phyloP scores from a whole-genome alignment of 2,113 vertebrate species.

The Ranitomeya imitator region DNA sequence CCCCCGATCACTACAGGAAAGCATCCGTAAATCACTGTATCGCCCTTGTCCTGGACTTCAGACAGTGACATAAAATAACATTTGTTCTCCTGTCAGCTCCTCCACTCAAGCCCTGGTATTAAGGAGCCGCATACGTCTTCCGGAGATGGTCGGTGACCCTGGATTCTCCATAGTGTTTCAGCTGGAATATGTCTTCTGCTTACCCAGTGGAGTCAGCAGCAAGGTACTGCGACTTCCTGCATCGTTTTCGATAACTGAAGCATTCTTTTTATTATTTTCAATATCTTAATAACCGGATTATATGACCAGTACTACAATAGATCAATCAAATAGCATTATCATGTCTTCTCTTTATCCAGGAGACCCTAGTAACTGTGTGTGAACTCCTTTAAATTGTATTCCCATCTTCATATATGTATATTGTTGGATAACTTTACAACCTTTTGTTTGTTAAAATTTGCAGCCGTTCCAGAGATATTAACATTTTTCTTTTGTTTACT shows the following conservation, averaged over 20 bases:
- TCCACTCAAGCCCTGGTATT: constrained; percentile 73
- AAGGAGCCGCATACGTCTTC: constrained; percentile 85
- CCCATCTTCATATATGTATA: no score
- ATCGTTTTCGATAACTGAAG: background rate
- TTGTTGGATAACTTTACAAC: no score
- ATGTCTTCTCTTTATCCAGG: no score
- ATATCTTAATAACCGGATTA: no score
- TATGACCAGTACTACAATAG: no score
- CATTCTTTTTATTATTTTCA: background rate
- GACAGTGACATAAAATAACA: background rate
- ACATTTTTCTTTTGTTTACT: no score
- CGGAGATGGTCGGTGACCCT: constrained; percentile 77
- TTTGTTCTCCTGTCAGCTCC: constrained; percentile 59
- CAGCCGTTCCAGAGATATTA: no score
- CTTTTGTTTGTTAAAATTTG: no score
- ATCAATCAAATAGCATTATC: no score
- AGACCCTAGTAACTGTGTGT: no score
- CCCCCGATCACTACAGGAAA: background rate
- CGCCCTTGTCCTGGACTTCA: background rate
- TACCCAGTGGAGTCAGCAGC: constrained; percentile 64
- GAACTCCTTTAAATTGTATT: no score
- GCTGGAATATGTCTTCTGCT: constrained; percentile 87
- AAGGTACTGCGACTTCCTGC: constrained; percentile 69
- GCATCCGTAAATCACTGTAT: constrained; percentile 9
- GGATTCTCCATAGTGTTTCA: constrained; percentile 81